A percentile compares a stretch with the other conserved stretches of the same genome.
These are phyloP conservation scores for Glyphotaelius pellucidus DNA, from an alignment of 2,888 invertebrate genomes.

Conservation along the genomic window DNA sequence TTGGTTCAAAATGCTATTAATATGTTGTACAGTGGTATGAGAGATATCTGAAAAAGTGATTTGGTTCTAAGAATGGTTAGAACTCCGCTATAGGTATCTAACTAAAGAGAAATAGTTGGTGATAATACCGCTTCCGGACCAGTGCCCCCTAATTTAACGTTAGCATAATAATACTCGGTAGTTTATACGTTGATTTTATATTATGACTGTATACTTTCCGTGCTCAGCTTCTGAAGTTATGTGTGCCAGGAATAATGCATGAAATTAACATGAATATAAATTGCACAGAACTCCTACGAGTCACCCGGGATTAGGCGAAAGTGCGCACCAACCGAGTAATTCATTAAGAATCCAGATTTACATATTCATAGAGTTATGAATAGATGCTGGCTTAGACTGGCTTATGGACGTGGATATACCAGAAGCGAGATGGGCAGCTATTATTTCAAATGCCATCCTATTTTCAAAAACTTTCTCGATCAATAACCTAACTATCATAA, in stretches of 20 bases:
- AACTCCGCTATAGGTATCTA: background rate
- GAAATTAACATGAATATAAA: slow-evolving; percentile 63
- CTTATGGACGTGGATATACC: background rate
- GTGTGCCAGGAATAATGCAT: slow-evolving; percentile 54
- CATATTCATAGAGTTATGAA: slow-evolving; percentile 61
- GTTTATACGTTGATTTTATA: background rate
- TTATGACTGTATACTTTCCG: slow-evolving; percentile 3
- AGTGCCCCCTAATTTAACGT: background rate
- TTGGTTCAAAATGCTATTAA: no score
- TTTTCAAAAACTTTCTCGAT: background rate
- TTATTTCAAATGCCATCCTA: background rate
- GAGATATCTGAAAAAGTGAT: background rate
- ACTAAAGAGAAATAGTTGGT: background rate
- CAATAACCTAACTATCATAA: background rate
- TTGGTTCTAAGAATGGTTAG: background rate
- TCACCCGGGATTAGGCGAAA: slow-evolving; percentile 54
- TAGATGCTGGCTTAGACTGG: slow-evolving; percentile 24
- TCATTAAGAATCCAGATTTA: slow-evolving; percentile 62
- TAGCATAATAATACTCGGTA: background rate
- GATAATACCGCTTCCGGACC: background rate
- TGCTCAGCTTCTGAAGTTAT: slow-evolving; percentile 21
- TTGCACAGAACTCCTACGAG: slow-evolving; percentile 52
- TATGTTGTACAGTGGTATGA: background rate
- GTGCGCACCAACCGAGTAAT: slow-evolving; percentile 61
- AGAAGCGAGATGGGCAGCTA: background rate